Percentiles rank a stretch among this genome's conserved stretches.
phyloP scores from a whole-genome alignment of 2,113 vertebrate genomes.

The Semnornis frantzii region DNA sequence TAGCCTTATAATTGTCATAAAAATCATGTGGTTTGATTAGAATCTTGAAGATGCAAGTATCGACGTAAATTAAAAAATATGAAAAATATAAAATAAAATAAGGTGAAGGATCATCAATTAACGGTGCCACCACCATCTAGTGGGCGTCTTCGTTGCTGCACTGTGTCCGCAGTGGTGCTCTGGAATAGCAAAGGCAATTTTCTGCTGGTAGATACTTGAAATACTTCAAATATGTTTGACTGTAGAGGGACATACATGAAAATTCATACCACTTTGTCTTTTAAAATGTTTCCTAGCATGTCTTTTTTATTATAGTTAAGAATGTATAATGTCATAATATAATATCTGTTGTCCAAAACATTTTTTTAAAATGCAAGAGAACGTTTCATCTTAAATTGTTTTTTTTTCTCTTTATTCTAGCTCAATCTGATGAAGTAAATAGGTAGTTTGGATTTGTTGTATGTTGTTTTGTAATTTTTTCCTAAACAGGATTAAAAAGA shows the following conservation, averaged over 20 bases:
- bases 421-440: background rate
- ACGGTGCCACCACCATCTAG: slow-evolving; percentile 25
- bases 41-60: background rate
- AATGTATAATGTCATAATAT: background rate
- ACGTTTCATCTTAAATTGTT: background rate
- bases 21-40: background rate
- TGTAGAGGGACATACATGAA: background rate
- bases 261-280: background rate
- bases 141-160: background rate
- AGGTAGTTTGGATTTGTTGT: background rate
- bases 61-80: background rate
- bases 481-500: background rate
- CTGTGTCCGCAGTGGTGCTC: background rate
- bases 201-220: background rate
- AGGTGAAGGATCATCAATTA: background rate
- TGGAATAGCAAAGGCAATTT: background rate
- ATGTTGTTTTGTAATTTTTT: background rate
- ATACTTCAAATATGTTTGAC: background rate
- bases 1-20: background rate
- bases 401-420: background rate
- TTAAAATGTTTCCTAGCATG: background rate
- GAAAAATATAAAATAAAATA: background rate
- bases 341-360: background rate
- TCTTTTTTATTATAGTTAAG: background rate
- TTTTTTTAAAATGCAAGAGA: background rate